These are phyloP conservation scores for Leuciscus idus DNA, from an alignment of 2,113 vertebrate species.

Conservation along the genomic window DNA sequence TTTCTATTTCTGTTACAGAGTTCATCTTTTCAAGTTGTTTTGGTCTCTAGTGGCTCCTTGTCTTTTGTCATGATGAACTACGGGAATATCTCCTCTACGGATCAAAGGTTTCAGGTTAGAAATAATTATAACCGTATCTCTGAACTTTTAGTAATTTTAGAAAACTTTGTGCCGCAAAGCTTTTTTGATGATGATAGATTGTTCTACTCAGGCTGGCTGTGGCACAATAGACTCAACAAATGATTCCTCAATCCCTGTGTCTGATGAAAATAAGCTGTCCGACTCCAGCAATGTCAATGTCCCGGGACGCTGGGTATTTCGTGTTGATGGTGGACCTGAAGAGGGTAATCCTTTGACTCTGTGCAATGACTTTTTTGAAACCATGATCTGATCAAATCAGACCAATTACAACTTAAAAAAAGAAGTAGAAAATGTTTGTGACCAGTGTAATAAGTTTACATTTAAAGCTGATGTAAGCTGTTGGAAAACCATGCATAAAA, in stretches of 20 bases:
- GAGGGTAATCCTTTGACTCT: slow-evolving; percentile 14
- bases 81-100: neutral
- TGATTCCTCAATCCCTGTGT: slow-evolving; percentile 9
- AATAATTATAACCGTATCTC: neutral
- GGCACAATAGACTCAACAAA: neutral
- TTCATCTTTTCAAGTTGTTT: slow-evolving; percentile 29
- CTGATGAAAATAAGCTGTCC: neutral
- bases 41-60: neutral
- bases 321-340: slow-evolving; percentile 15
- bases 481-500: too few relatives aligned
- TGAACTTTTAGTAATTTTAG: neutral
- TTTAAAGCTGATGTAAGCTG: too few relatives aligned
- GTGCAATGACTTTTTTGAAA: neutral
- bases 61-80: slow-evolving; percentile 40
- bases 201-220: slow-evolving; percentile 26
- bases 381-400: neutral
- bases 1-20: neutral
- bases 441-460: too few relatives aligned
- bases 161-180: neutral
- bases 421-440: too few relatives aligned
- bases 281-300: slow-evolving; percentile 15
- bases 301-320: slow-evolving; percentile 34
- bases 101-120: neutral
- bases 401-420: too few relatives aligned
- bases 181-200: neutral